Conservation (phyloP, 2,113 vertebrate genomes). For the Microcebus tavaratra region DNA sequence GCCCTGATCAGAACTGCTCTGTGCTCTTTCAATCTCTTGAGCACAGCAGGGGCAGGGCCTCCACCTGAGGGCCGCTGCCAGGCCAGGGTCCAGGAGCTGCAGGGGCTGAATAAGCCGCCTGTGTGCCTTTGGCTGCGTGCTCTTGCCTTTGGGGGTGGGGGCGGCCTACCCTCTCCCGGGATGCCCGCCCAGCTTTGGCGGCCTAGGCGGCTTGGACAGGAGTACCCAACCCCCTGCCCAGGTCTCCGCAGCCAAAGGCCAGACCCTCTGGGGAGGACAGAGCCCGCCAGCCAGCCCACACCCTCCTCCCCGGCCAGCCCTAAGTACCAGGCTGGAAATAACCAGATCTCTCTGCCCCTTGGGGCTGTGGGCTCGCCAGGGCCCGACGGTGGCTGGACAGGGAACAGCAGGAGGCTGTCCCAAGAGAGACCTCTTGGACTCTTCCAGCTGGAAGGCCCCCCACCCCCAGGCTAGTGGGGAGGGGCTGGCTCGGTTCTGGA, state of each 20-base stretch:
- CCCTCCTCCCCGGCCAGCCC: neutral
- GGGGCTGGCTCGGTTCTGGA: neutral
- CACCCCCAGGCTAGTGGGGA: neutral
- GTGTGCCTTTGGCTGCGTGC: constrained; percentile 74
- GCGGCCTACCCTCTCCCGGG: neutral
- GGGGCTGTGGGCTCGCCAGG: neutral
- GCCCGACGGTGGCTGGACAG: neutral
- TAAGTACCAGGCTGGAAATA: constrained; percentile 70
- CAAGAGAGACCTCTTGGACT: neutral
- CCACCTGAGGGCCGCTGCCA: constrained; percentile 70
- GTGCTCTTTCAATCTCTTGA: constrained; percentile 45
- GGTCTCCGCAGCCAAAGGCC: constrained; percentile 25
- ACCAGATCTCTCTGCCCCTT: neutral
- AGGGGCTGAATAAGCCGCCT: constrained; percentile 79
- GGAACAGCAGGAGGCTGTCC: neutral
- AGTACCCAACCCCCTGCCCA: constrained; percentile 39
- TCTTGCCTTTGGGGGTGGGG: constrained; percentile 39
- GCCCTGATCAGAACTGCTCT: constrained; percentile 62
- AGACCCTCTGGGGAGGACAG: neutral
- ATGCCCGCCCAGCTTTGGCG: neutral
- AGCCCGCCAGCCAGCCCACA: constrained; percentile 28
- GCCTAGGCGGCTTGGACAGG: neutral
- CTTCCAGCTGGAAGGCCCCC: neutral
- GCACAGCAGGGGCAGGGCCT: constrained; percentile 68
- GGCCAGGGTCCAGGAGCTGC: constrained; percentile 77